Evolutionary conservation across 2,888 invertebrate species (phyloP), one percentile per base, ranked within the genome.

Genomic region (Ypsolopha scabrella): DNA sequence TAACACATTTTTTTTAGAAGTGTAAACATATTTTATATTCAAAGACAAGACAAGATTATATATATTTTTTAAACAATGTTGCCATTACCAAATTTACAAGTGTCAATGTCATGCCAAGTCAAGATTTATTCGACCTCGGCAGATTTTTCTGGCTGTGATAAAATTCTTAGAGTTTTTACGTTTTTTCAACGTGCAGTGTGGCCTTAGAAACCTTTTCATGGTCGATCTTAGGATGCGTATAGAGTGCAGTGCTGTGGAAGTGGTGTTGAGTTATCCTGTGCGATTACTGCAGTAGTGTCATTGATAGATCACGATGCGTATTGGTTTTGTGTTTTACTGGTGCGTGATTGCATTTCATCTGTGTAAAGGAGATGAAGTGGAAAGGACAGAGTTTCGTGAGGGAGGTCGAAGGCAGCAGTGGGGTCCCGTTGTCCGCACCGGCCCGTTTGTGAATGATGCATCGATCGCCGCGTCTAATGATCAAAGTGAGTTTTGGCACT

Each of bases 291-390:
- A 68, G 63, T 79, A 54, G 75, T 82, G 80, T 78, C 75, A 80
- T 80, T 75, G 71, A 70, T 62, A 72, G 70, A 76, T 81, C 78
- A 86, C 80, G 72, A 86, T 86, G 86, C 85, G 82, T 81, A 75
- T 85, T 75, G 80, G 78, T 79, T 72, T 83, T 69, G 73, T 82
- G 70, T 72, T 86, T 60, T 86, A 82, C 78, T 85, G 82, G 82
- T 86, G 83, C 79, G 80, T 86, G 71, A 78, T 81, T 65, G 80
- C 74, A 67, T 70, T 85, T 70, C 83, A 85, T 72, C 64, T 85
- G 67, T 81, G 82, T 65, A 79, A 77, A 74, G 83, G 75, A 55
- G 77, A 85, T 58, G 85, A 85, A 75, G 75, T 72, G 61, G 83
- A 83, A 62, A 81, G 73, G 73, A 81, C 80, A 75, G 86, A 86